Evolutionary conservation across 2,797 vertebrate genomes (phyloP).

Genomic region (Aeoliscus strigatus): DNA sequence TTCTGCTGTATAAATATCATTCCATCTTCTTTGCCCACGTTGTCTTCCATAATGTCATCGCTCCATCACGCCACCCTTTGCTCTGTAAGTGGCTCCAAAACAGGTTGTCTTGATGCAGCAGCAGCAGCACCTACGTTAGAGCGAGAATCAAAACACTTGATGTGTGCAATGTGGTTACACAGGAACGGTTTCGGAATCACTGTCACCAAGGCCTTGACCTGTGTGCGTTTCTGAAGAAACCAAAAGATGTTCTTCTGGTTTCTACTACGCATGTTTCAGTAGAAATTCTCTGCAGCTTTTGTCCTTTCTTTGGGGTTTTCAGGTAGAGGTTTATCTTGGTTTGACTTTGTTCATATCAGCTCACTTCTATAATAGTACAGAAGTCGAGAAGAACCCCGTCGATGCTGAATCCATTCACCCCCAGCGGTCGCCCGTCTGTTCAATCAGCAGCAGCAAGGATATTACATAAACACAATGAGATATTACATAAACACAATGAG

Average conservation of each 20-base stretch:
- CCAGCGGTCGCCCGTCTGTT: too few species aligned
- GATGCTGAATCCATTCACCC: too few species aligned
- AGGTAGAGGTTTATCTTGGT: too few species aligned
- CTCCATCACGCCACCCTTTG: slow-evolving; percentile 26
- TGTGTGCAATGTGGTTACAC: slow-evolving; percentile 29
- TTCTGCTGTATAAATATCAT: slow-evolving; percentile 21
- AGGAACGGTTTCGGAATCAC: slow-evolving; percentile 35
- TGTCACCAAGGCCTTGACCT: slow-evolving; percentile 6
- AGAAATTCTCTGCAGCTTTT: too few species aligned
- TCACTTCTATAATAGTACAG: too few species aligned
- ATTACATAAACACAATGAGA: too few species aligned
- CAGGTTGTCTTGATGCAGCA: slow-evolving; percentile 18
- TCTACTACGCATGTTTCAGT: not conserved
- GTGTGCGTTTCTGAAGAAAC: slow-evolving; percentile 39
- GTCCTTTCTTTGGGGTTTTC: too few species aligned
- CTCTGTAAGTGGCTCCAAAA: slow-evolving; percentile 36
- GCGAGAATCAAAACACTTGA: slow-evolving; percentile 15
- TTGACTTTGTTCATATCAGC: too few species aligned
- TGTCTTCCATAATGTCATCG: slow-evolving; percentile 33
- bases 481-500: slow-evolving; percentile 8
- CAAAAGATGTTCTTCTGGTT: slow-evolving; percentile 13
- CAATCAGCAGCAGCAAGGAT: too few species aligned
- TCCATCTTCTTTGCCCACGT: slow-evolving; percentile 42
- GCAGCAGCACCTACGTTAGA: slow-evolving; percentile 18
- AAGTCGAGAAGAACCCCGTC: too few species aligned